Conservation (phyloP, 2,888 invertebrate genomes). For the Matsumyia berberina region DNA sequence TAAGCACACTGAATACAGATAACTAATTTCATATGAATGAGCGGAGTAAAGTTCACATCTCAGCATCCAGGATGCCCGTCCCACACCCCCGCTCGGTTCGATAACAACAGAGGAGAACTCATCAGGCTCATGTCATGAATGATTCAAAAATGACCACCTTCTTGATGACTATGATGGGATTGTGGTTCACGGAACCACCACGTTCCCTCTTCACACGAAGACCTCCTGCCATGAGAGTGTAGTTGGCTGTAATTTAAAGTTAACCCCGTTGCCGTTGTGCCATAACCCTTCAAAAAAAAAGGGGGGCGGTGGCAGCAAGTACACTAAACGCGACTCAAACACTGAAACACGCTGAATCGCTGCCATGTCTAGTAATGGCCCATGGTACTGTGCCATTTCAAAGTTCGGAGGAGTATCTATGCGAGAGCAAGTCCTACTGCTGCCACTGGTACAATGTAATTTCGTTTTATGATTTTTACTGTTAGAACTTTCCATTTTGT, state of each 20-base stretch:
- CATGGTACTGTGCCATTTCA: conserved; percentile 35
- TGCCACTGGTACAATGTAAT: conserved; percentile 65
- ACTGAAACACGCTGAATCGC: conserved; percentile 44
- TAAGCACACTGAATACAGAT: conserved; percentile 40
- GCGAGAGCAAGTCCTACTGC: conserved; percentile 31
- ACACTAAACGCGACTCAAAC: conserved; percentile 27
- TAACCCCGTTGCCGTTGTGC: conserved; percentile 53
- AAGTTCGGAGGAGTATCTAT: conserved; percentile 5
- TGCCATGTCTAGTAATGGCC: conserved; percentile 49
- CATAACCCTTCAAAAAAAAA: background rate
- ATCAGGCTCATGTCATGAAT: conserved; percentile 76
- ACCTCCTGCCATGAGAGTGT: conserved; percentile 27
- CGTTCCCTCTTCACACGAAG: conserved; percentile 37
- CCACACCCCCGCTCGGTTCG: conserved; percentile 4
- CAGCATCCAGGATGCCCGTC: conserved; percentile 4
- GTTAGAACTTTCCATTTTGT: conserved; percentile 69
- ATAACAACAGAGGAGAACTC: conserved; percentile 61
- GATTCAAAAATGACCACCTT: conserved; percentile 76
- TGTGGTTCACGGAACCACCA: conserved; percentile 66
- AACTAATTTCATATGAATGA: conserved; percentile 75
- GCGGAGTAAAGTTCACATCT: conserved; percentile 51
- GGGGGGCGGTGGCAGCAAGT: no score
- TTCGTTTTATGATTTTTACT: conserved; percentile 73
- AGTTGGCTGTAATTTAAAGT: conserved; percentile 73
- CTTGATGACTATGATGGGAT: conserved; percentile 76